These are phyloP conservation scores for Camponotus vicinus DNA, from an alignment of 1,140 invertebrate genomes.

Conservation along the genomic window DNA sequence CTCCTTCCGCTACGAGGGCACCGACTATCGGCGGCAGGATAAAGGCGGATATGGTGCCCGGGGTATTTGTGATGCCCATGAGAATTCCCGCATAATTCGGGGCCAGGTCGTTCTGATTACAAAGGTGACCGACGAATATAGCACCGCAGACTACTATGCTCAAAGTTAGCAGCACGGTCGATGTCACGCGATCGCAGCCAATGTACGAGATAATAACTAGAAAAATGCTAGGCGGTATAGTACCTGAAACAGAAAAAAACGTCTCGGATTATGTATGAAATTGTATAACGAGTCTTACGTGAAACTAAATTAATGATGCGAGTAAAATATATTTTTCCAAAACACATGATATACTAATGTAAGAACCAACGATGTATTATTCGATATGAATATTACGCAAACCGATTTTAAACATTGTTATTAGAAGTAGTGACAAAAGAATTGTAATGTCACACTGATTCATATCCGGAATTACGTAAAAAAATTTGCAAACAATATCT, in stretches of 20 bases:
- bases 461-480: background rate
- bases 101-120: conserved; percentile 96
- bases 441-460: background rate
- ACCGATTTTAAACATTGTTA: background rate
- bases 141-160: conserved; percentile 92
- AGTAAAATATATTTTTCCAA: background rate
- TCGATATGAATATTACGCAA: background rate
- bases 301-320: background rate
- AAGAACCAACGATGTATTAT: background rate
- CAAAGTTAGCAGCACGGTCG: conserved; percentile 90
- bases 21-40: conserved; percentile 93
- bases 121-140: conserved; percentile 95
- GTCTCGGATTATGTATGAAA: background rate
- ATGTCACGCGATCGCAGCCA: conserved; percentile 88
- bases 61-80: conserved; percentile 95
- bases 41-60: conserved; percentile 95
- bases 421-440: background rate
- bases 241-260: conserved; percentile 84
- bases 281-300: background rate
- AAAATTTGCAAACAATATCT: conserved; percentile 45
- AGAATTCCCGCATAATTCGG: conserved; percentile 94
- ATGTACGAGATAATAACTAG: conserved; percentile 90
- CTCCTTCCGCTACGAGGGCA: conserved; percentile 90
- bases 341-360: background rate
- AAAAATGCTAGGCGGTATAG: conserved; percentile 88